These are phyloP conservation scores for Drosophila differens DNA, from an alignment of 2,888 invertebrate species.

Conservation along the genomic window DNA sequence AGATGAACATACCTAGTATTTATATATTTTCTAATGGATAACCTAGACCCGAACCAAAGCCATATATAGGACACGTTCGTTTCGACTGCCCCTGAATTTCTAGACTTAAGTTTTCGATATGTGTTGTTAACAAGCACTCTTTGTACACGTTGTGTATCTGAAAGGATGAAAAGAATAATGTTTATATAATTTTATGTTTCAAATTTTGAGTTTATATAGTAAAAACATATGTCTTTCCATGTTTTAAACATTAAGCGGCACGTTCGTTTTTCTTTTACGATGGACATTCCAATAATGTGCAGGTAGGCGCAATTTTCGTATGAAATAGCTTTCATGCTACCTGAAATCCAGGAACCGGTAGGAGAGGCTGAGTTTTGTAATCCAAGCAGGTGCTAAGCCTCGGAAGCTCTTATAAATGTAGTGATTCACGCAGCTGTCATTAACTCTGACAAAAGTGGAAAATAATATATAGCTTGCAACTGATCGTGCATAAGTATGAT, in stretches of 20 bases:
- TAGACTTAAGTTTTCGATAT: slow-evolving; percentile 51
- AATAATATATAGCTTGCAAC: not conserved
- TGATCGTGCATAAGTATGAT: not conserved
- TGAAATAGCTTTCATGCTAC: slow-evolving; percentile 13
- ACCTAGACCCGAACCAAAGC: slow-evolving; percentile 50
- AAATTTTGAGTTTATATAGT: slow-evolving; percentile 35
- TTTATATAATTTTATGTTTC: slow-evolving; percentile 40
- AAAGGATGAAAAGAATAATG: slow-evolving; percentile 26
- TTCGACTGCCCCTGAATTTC: slow-evolving; percentile 52
- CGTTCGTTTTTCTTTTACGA: slow-evolving; percentile 21
- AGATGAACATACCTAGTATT: slow-evolving; percentile 41
- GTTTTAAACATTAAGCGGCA: slow-evolving; percentile 64
- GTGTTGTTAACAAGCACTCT: slow-evolving; percentile 10
- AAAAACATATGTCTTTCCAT: slow-evolving; percentile 73
- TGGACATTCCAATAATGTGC: not conserved
- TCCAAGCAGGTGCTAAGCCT: slow-evolving; percentile 9
- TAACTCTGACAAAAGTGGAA: not conserved
- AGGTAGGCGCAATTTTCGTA: slow-evolving; percentile 10
- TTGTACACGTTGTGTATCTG: slow-evolving; percentile 69
- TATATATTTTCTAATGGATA: not conserved
- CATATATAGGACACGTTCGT: slow-evolving; percentile 37
- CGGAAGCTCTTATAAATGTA: not conserved
- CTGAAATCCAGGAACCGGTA: slow-evolving; percentile 3
- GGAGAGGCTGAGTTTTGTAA: not conserved
- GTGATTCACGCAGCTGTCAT: not conserved